Conservation (phyloP, 2,888 invertebrate species). For the Theodoxus fluviatilis region DNA sequence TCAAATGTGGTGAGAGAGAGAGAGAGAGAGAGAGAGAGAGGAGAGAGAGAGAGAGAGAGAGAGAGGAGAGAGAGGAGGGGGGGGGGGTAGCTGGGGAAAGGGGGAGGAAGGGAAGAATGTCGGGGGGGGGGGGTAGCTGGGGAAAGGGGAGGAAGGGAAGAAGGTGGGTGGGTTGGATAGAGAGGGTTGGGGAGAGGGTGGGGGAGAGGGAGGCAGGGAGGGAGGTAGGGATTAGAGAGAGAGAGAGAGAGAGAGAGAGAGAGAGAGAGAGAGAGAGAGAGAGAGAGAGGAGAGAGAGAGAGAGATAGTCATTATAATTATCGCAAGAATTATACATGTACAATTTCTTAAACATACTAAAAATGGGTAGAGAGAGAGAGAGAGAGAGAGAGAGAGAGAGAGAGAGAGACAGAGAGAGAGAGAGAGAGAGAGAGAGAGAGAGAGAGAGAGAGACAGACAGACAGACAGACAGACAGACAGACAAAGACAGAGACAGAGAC, state of each 20-base stretch:
- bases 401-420: conserved; percentile 1
- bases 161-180: background rate
- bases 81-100: background rate
- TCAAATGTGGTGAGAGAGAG: too few species aligned
- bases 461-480: conserved; percentile 2
- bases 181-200: background rate
- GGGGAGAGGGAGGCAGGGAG: background rate
- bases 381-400: conserved; percentile 10
- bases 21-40: conserved; percentile 5
- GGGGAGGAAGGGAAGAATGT: background rate
- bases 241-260: conserved; percentile 23
- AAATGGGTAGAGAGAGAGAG: background rate
- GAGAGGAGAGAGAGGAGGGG: too few species aligned
- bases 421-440: conserved; percentile 8
- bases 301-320: background rate
- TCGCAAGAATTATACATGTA: too few species aligned
- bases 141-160: background rate
- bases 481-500: conserved; percentile 7
- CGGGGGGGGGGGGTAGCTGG: background rate
- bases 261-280: conserved; percentile 20
- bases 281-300: conserved; percentile 14
- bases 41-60: too few species aligned
- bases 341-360: background rate
- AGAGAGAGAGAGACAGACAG: background rate
- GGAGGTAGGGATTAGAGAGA: background rate